Base-by-base conservation (phyloP, 2,888 invertebrate genomes). In the Oxystoma pomonae region DNA sequence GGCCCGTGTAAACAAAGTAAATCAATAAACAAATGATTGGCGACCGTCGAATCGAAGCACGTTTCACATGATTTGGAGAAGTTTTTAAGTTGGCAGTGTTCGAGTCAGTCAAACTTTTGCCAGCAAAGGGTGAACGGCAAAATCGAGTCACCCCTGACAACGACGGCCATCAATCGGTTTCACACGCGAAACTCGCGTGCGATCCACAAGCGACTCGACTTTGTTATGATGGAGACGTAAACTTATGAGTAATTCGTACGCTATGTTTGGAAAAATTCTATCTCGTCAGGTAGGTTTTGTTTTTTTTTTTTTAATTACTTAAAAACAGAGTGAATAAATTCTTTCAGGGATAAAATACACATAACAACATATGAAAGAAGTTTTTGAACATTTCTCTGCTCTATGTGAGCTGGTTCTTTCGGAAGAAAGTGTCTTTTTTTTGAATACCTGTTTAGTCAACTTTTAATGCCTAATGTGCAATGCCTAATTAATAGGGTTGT, bases 81-180 rank as follows among this genome's bases (percentile, higher is more conserved):
- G 35, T 35, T 35, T 35, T 35, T 35, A 35, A 35, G 35, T 35
- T 74, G 74, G 72, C 62, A 58, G 58, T 51, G 53, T 60, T 72
- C 73, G 74, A 74, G 75, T 76, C 76, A 78, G 77, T 78, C 73
- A 75, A 77, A 77, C 72, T 77, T 76, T 74, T 70, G 74, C 72
- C 63, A 71, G 73, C 74, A 63, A 64, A 63, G 73, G 70, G 75
- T 73, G 69, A 73, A 73, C 73, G 73, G 70, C 72, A 62, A 57
- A 12, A n/a, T 9, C 22, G n/a, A 16, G 21, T 18, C 22, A 17
- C 20, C 58, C 22, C 17, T n/a, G 22, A 16, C 20, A n/a, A 57
- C 57, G 16, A 57, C 57, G 16, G 21, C 16, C 58, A 7, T 19
- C 53, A 53, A 16, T 53, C 53, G 53, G 5, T 53, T 53, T 53